Evolutionary conservation across 1,140 invertebrate species (phyloP).

Genomic region (Propsilocerus akamusi): DNA sequence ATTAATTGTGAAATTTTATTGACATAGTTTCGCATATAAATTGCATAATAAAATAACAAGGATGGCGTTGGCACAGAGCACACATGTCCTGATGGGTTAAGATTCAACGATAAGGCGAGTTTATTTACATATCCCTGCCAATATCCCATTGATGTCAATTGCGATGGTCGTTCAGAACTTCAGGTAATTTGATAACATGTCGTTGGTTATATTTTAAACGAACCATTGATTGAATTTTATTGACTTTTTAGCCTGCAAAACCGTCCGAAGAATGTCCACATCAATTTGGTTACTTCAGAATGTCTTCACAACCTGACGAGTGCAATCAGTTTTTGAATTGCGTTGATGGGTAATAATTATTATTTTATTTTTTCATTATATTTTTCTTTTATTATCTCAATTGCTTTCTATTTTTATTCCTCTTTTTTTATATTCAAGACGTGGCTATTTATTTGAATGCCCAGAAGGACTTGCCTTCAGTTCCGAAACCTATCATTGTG

Average conservation of each 20-base stretch:
- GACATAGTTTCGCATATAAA: no score
- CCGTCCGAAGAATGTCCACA: constrained; percentile 64
- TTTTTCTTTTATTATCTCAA: no score
- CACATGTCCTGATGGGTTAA: constrained; percentile 63
- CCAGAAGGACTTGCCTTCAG: constrained; percentile 75
- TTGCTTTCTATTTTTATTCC: no score
- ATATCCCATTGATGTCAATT: constrained; percentile 66
- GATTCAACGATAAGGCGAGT: constrained; percentile 56
- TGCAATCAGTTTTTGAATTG: constrained; percentile 77
- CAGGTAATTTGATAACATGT: constrained; percentile 17
- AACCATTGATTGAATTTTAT: constrained; percentile 3
- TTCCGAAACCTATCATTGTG: constrained; percentile 52
- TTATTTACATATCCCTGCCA: constrained; percentile 58
- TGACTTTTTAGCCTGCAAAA: not conserved
- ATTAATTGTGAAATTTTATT: no score
- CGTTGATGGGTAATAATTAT: no score
- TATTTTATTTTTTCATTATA: constrained; percentile 34
- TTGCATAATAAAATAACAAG: no score
- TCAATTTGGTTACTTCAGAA: constrained; percentile 63
- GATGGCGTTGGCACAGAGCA: constrained; percentile 56
- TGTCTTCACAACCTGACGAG: constrained; percentile 40
- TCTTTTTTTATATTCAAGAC: no score
- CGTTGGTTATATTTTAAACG: not conserved
- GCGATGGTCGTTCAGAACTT: constrained; percentile 40
- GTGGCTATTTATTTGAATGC: constrained; percentile 28